Base-by-base conservation (phyloP, 2,113 vertebrate species). In the Scalopus aquaticus region DNA sequence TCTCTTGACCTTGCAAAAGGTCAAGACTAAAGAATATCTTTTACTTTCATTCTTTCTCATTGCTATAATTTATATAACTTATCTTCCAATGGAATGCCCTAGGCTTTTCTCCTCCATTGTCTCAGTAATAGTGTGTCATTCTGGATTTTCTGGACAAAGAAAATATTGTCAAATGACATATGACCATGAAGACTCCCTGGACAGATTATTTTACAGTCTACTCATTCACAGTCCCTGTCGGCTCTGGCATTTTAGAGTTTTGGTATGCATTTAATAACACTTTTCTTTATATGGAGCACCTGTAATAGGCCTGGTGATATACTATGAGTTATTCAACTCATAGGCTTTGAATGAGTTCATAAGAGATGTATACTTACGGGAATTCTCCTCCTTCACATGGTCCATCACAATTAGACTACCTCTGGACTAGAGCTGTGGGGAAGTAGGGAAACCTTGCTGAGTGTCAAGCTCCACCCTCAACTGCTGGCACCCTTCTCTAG, bases 111-210 rank as follows among this genome's bases (percentile, higher is more conserved):
- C n/a, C 70, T 84, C 60, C 39, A 39, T 28, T 85, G 35, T 87
- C 5, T 86, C 19, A 78, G 30, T 60, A 51, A 84, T 15, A 90
- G n/a, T 49, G 24, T 58, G 76, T 49, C 37, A 28, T 58, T 86
- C 88, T 81, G 51, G 37, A 30, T 80, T 92, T 90, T 46, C 46
- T 60, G 10, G 70, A 46, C 87, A n/a, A 82, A 81, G 60, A 79
- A 86, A 89, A 58, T 54, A 64, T n/a, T 74, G n/a, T 65, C 81
- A 70, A 74, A 80, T 88, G 72, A 72, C 28, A 95, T 94, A 80
- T 65, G 72, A 15, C 56, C 44, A 22, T 70, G 60, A 90, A 46
- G 62, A 78, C 46, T 30, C 26, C 70, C 76, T 39, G 30, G 6
- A n/a, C n/a, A 83, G 70, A 32, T 83, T 76, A 58, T 70, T 11